Base-by-base conservation (phyloP, 2,797 vertebrate species). In the Acomys russatus region DNA sequence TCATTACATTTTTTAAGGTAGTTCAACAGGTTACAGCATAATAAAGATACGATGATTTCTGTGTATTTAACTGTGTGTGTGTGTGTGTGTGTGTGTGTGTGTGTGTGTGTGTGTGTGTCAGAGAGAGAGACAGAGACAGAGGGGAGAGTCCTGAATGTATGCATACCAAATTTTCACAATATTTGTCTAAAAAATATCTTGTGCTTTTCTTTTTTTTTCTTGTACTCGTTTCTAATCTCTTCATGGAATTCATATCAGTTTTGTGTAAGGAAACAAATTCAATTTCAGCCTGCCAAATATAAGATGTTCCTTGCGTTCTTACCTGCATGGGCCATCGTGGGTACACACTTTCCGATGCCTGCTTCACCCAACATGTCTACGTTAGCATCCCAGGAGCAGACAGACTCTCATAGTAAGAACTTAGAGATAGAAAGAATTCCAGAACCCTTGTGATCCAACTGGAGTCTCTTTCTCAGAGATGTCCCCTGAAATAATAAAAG, bases 1-100 rank as follows among this genome's bases (percentile, higher is more conserved):
- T 84, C 30, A 97, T 94, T 88, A 76, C 80, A 78, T 91, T 95
- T 59, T 84, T 97, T 68, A 91, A 93, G 49, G 51, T 95, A 95
- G 91, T 96, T 96, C 82, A 93, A 96, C 85, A 97, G 73, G 85
- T 96, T 97, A 35, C 88, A 88, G 82, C 35, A 87, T 77, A 82
- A 70, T 70, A 82, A 56, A 9, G n/a, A 76, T 0, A 61, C 6
- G 66, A 59, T 74, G 8, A 87, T 83, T 92, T 87, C 3, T 91
- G 12, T 73, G 3, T 90, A 17, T 54, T 30, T 85, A 9, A 68
- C 30, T 51, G 18, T 79, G 1, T 68, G 18, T 61, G 14, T 35
- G 1, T 30, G 1, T 3, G 61, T 18, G 28, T 59, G 10, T 79
- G 17, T 79, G 33, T 54, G 25, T 33, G 8, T 76, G 22, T n/a